A percentile compares a stretch with the other conserved stretches of the same genome.
phyloP scores from a whole-genome alignment of 2,888 invertebrate species.

The Latheticus oryzae region DNA sequence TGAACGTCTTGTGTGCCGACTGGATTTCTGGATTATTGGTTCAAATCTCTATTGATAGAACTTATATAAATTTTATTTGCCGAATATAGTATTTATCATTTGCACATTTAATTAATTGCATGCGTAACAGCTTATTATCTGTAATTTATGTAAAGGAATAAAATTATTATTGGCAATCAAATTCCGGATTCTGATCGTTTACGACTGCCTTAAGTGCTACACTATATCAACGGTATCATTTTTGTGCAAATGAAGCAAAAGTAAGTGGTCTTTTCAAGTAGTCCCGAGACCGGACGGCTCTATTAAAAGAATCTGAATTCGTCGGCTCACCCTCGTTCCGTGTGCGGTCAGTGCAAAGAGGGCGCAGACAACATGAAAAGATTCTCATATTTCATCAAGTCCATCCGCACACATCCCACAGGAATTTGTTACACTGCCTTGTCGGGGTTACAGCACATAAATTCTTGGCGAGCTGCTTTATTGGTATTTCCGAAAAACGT shows the following conservation, averaged over 20 bases:
- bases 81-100: too few relatives aligned
- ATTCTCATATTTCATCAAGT: constrained; percentile 53
- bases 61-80: too few relatives aligned
- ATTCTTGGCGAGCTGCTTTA: constrained; percentile 50
- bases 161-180: too few relatives aligned
- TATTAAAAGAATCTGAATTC: constrained; percentile 33
- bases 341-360: constrained; percentile 41
- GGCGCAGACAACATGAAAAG: constrained; percentile 48
- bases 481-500: constrained; percentile 53
- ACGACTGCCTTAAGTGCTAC: too few relatives aligned
- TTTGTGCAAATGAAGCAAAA: constrained; percentile 27
- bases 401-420: constrained; percentile 50
- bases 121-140: too few relatives aligned
- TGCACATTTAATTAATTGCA: too few relatives aligned
- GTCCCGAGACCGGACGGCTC: constrained; percentile 1
- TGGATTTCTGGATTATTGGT: too few relatives aligned
- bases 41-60: too few relatives aligned
- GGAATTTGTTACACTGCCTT: constrained; percentile 52
- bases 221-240: too few relatives aligned
- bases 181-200: too few relatives aligned
- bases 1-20: too few relatives aligned
- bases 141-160: too few relatives aligned
- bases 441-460: constrained; percentile 52
- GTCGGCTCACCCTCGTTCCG: constrained; percentile 15
- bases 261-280: constrained; percentile 11